Evolutionary conservation across 2,797 vertebrate genomes (phyloP), one percentile per base, ranked within the genome.

Genomic region (Helostoma temminkii): DNA sequence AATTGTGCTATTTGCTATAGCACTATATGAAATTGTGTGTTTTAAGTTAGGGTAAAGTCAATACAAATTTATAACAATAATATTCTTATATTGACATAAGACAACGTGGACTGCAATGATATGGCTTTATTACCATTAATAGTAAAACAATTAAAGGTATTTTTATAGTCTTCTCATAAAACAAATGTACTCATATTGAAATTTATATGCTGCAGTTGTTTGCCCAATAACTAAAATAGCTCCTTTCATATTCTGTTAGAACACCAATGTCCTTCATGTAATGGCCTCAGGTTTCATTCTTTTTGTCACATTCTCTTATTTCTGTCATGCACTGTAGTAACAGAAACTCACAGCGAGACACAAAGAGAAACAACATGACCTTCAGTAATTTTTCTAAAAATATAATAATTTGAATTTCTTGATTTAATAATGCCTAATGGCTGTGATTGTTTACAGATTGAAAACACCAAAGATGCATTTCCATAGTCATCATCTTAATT

Each of bases 381-480:
- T 21, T 39, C 0, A 12, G 11, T 46, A 9, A 3, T 14, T 2
- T 39, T 18, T 36, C 37, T 15, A 15, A n/a, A 47, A 46, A 42
- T 19, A 24, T 30, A 56, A 19, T 45, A 5, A 56, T 43, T 41
- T 10, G 16, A 16, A 1, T 22, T 18, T 25, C 6, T 21, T 49
- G 25, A 49, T 57, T 41, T 50, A 14, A 34, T 37, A 32, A 30
- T 12, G 15, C 10, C 5, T 41, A 26, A 15, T 12, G 14, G 36
- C 36, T 3, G 12, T 24, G n/a, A 46, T 9, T 57, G 41, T n/a
- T 28, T 53, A 37, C 46, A 19, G 22, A 26, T 15, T 21, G 22
- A 58, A 43, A 11, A 52, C 16, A 55, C 1, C 2, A 56, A 9
- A 63, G 50, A 48, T 55, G 1, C 34, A 55, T 37, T 22, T 63